Base-by-base conservation (phyloP, 2,888 invertebrate species). In the Xestia ashworthii region DNA sequence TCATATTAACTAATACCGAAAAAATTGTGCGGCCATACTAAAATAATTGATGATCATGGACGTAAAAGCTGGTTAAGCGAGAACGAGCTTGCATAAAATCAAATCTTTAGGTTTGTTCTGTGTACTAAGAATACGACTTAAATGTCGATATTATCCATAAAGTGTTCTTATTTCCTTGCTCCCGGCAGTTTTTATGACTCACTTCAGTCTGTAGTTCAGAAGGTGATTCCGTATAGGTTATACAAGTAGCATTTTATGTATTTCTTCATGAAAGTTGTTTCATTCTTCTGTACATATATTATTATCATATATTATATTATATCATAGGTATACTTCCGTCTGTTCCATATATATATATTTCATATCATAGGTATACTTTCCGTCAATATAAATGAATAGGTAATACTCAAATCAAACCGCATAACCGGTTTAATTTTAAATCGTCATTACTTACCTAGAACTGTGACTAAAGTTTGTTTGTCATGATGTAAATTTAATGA, bases 381-480 rank as follows among this genome's bases (percentile, higher is more conserved):
- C 44, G 48, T 62, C 3, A 60, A 22, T 46, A 50, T 55, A 60
- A 58, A 64, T 48, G 1, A 48, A 65, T 67, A 60, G 32, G 11
- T 60, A 48, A 65, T 74, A 74, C 19, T 71, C 4, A 44, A 58
- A 58, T 58, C 8, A 68, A 79, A 85, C 75, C 78, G 46, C 79
- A 83, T 74, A 6, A 83, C 66, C 55, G 32, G 46, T 71, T 78
- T 74, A 76, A 80, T 76, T 76, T 74, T 58, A 60, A 85, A 80
- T 60, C 46, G 71, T 81, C 78, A 85, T 81, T 70, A 79, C 46
- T 83, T 81, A 85, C 77, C 48, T 76, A 85, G 85, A 82, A 88
- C 68, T 77, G 78, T 85, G 88, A 87, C 82, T 89, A 80, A 81
- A 80, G 80, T 84, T 80, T 85, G 83, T 85, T 89, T 85, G 83